These are phyloP conservation scores for Styela clava DNA, from an alignment of 23 tunicate species.

Conservation along the genomic window DNA sequence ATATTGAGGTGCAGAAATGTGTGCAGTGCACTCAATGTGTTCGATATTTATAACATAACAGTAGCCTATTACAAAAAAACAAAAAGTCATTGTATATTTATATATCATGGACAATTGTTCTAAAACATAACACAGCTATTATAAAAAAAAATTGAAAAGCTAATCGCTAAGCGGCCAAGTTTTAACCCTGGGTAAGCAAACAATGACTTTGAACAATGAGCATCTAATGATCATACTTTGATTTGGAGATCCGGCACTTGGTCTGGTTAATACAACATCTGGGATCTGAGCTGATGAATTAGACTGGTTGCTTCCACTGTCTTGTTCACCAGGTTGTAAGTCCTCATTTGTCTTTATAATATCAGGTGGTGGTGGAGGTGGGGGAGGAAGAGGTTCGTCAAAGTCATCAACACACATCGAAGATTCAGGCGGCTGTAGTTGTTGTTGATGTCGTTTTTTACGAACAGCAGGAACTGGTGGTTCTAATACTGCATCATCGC, in stretches of 20 bases:
- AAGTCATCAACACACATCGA: not conserved
- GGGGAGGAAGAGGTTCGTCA: not conserved
- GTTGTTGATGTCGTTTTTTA: not conserved
- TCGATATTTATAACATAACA: no score
- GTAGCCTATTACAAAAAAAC: no score
- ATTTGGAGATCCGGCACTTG: not conserved
- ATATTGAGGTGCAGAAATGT: no score
- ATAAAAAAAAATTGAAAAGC: no score
- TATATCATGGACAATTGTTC: no score
- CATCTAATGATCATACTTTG: not conserved
- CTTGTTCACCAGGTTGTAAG: not conserved
- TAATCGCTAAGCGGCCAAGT: no score
- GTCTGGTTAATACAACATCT: not conserved
- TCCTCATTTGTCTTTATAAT: constrained; percentile 1
- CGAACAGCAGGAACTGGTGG: not conserved
- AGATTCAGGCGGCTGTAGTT: not conserved
- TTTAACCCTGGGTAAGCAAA: no score
- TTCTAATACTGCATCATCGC: not conserved
- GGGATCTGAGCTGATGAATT: not conserved
- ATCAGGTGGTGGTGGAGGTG: constrained; percentile 17
- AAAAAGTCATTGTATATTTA: no score
- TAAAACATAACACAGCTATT: no score
- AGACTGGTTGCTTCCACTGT: not conserved
- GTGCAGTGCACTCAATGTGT: no score
- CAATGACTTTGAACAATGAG: no score